Conservation (phyloP, 1,140 invertebrate genomes). For the Drosophila nigromelanica region DNA sequence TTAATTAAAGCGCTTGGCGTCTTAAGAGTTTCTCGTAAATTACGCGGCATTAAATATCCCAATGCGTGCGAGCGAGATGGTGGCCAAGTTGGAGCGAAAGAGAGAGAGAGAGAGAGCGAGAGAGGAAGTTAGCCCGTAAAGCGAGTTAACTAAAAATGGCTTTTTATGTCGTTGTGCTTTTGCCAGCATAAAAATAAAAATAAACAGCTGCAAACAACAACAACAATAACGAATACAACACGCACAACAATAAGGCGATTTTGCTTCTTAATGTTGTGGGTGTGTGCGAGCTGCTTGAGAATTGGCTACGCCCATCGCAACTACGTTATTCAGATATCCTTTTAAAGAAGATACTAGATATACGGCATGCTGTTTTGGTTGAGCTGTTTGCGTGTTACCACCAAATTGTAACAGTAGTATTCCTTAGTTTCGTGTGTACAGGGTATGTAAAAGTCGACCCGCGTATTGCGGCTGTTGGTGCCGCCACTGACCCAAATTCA, state of each 20-base stretch:
- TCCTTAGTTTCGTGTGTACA: background rate
- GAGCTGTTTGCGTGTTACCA: background rate
- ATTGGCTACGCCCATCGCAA: constrained; percentile 26
- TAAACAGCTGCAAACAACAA: constrained; percentile 49
- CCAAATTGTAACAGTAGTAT: background rate
- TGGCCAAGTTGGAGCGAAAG: background rate
- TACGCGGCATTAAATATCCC: constrained; percentile 74
- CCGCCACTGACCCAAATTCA: constrained; percentile 59
- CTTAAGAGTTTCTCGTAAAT: constrained; percentile 82
- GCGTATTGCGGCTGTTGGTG: too few species aligned
- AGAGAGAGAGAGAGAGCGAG: background rate
- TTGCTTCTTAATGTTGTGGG: constrained; percentile 72
- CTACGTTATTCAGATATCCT: constrained; percentile 14
- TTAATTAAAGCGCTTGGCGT: constrained; percentile 80
- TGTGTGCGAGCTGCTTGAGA: constrained; percentile 40
- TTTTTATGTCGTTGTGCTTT: constrained; percentile 73
- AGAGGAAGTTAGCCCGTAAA: background rate
- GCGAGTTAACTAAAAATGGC: constrained; percentile 74
- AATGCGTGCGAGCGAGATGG: constrained; percentile 5
- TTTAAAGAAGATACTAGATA: background rate
- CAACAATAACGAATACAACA: constrained; percentile 21
- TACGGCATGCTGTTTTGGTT: background rate
- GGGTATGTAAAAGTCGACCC: constrained; percentile 15
- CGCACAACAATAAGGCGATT: constrained; percentile 73
- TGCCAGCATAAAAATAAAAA: constrained; percentile 80